A percentile compares a stretch with the other conserved stretches of the same genome.
Evolutionary conservation across 2,888 invertebrate species (phyloP).

Genomic region (Chloromyia formosa): DNA sequence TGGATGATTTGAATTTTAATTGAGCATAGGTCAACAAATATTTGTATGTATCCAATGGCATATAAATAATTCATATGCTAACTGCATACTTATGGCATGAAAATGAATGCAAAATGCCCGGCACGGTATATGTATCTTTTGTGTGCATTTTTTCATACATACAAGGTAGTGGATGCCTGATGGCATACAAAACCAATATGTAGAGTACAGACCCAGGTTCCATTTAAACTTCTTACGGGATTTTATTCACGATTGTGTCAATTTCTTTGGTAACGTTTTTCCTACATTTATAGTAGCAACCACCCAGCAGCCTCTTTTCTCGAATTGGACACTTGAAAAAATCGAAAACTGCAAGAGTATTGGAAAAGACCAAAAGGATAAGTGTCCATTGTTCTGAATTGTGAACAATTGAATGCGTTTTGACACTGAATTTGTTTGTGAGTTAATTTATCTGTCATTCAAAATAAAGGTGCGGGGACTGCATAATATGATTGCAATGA

Average conservation of each 20-base stretch:
- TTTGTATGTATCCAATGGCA: constrained; percentile 30
- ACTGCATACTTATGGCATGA: constrained; percentile 13
- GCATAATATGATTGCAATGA: background rate
- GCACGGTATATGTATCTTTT: constrained; percentile 6
- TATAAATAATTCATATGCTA: constrained; percentile 45
- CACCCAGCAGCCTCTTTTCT: constrained; percentile 3
- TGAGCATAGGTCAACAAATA: constrained; percentile 45
- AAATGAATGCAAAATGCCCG: constrained; percentile 37
- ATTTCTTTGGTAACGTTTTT: constrained; percentile 25
- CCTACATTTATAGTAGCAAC: constrained; percentile 2
- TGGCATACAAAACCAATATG: background rate
- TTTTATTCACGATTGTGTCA: constrained; percentile 44
- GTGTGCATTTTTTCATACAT: background rate
- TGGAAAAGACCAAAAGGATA: constrained; percentile 26
- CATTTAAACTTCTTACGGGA: constrained; percentile 34
- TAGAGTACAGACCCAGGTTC: background rate
- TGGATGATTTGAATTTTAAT: constrained; percentile 46
- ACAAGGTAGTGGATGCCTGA: background rate
- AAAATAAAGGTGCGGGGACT: constrained; percentile 35
- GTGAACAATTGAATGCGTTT: constrained; percentile 45
- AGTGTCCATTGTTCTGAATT: constrained; percentile 45
- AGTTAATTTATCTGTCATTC: constrained; percentile 48
- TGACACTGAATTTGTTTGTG: constrained; percentile 48
- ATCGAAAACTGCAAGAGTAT: background rate
- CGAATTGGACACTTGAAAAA: constrained; percentile 18